phyloP scores from a whole-genome alignment of 2,797 vertebrate genomes.

The Acanthurus tractus region DNA sequence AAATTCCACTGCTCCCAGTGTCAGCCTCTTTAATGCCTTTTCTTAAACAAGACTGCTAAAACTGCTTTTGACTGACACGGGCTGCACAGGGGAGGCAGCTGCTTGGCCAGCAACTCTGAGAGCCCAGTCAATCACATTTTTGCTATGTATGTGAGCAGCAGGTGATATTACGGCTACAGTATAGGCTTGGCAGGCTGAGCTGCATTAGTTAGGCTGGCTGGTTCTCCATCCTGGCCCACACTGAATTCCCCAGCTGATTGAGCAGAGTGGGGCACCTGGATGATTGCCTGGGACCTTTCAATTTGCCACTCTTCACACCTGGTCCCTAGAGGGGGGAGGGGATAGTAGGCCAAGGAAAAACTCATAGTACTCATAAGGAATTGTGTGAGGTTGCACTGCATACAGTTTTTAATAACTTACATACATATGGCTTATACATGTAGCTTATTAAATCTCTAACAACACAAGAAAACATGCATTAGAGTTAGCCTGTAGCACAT shows the following conservation, averaged over 20 bases:
- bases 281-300: constrained; percentile 79
- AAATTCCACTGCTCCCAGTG: not conserved
- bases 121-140: constrained; percentile 47
- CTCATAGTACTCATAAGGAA: not conserved
- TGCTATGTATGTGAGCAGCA: constrained; percentile 31
- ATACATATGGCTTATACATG: not conserved
- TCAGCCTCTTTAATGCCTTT: not conserved
- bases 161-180: constrained; percentile 32
- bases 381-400: no score
- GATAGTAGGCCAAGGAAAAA: not conserved
- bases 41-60: constrained; percentile 2
- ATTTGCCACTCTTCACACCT: constrained; percentile 73
- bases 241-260: constrained; percentile 69
- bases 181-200: constrained; percentile 38
- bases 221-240: constrained; percentile 60
- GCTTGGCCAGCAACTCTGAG: not conserved
- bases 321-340: constrained; percentile 17
- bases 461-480: constrained; percentile 25
- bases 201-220: constrained; percentile 58
- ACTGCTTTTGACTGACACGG: constrained; percentile 29
- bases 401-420: not conserved
- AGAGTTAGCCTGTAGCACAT: constrained; percentile 8
- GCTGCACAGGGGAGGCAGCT: not conserved
- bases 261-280: constrained; percentile 54
- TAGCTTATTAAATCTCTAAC: constrained; percentile 33